Base-by-base conservation (phyloP, 2,888 invertebrate genomes). In the Acheta domesticus region DNA sequence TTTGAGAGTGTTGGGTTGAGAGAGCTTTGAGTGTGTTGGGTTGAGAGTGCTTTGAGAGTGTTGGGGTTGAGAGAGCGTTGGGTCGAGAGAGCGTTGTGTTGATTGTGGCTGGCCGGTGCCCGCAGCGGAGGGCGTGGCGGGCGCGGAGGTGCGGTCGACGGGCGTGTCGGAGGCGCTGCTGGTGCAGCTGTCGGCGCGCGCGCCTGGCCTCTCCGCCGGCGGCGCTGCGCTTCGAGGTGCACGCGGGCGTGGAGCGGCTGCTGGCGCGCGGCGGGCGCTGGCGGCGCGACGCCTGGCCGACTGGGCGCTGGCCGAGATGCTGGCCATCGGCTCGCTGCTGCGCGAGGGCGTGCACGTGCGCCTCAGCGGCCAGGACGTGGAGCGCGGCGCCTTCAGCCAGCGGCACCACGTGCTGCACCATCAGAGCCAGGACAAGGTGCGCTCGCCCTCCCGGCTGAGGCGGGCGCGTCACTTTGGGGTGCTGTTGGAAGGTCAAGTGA, bases 381-480 rank as follows among this genome's bases (percentile, higher is more conserved):
- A 95, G 86, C 89, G 96, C 83, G 76, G 94, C 79, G 94, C 94
- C 20, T 94, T 94, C 89, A 90, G 90, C 0, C 91, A 91, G 84
- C 89, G 96, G 74, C 94, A 96, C 85, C 94, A 94, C 87, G 93
- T 96, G 77, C 88, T 94, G 78, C 95, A 95, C 85, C 93, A 95
- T 87, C 95, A 95, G 86, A 90, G 89, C 75, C 89, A 90, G 21
- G 95, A 95, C 14, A 48, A 48, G 49, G 48, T 76, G n/a, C 5
- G n/a, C 23, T 23, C 21, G n/a, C n/a, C n/a, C n/a, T n/a, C n/a
- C n/a, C n/a, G n/a, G n/a, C n/a, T n/a, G n/a, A n/a, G n/a, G n/a
- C n/a, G n/a, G n/a, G n/a, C n/a, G n/a, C n/a, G n/a, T n/a, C n/a
- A n/a, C n/a, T n/a, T n/a, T n/a, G n/a, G n/a, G n/a, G n/a, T n/a